Percentiles rank a stretch among this genome's conserved stretches.
phyloP scores from a whole-genome alignment of 2,113 vertebrate genomes.

The Phylloscopus trochilus region DNA sequence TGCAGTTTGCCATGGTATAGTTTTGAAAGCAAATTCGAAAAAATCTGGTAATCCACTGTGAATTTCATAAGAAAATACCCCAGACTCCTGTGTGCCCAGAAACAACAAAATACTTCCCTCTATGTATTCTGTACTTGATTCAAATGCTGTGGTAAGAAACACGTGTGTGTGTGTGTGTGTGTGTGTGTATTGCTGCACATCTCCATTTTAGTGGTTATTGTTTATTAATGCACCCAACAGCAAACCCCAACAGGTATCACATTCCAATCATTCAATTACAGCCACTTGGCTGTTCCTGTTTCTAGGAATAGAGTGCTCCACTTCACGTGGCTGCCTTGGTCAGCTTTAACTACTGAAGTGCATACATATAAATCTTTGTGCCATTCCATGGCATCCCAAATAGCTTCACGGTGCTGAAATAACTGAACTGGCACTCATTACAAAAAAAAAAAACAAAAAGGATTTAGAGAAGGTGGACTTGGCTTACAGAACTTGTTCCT shows the following conservation, averaged over 20 bases:
- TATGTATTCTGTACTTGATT: fast-evolving
- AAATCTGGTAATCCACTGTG: background rate
- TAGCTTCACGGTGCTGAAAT: background rate
- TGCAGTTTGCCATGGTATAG: background rate
- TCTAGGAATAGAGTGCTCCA: background rate
- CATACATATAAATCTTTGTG: background rate
- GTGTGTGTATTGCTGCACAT: too few relatives aligned
- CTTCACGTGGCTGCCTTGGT: fast-evolving
- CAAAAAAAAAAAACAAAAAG: background rate
- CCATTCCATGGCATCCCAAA: background rate
- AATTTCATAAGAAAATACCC: background rate
- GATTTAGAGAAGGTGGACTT: background rate
- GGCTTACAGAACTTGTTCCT: background rate
- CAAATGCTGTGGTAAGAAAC: background rate
- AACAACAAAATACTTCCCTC: background rate
- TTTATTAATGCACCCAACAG: background rate
- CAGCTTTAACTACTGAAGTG: background rate
- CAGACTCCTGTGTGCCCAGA: background rate
- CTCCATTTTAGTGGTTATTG: background rate
- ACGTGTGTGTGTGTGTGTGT: fast-evolving
- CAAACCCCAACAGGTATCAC: background rate
- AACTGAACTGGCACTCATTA: background rate
- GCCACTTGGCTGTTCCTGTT: background rate
- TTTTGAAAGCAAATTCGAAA: background rate
- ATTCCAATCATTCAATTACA: background rate